A percentile compares a stretch with the other conserved stretches of the same genome.
Conservation (phyloP, 2,113 vertebrate species). For the Alaudala cheleensis region DNA sequence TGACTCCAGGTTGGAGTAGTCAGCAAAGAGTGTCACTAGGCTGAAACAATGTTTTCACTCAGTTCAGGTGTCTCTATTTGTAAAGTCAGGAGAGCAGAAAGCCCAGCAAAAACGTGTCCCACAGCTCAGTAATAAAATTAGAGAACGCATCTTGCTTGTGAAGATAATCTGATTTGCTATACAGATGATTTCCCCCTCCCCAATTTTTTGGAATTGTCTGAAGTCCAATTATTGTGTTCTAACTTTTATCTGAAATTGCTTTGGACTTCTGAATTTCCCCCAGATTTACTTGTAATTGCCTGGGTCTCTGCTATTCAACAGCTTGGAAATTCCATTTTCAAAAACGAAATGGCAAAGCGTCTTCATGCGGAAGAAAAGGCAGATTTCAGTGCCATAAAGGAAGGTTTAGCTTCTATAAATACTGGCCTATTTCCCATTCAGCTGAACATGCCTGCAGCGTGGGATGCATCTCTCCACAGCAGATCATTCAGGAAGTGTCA, state of each 20-base stretch:
- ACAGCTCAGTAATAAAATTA: neutral
- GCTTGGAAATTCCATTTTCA: slow-evolving; percentile 3
- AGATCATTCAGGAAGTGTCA: slow-evolving; percentile 9
- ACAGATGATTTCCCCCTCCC: rapidly evolving
- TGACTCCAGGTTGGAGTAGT: neutral
- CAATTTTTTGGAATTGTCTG: neutral
- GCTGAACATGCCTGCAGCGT: slow-evolving; percentile 42
- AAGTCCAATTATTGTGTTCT: neutral
- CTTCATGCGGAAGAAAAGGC: neutral
- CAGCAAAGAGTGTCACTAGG: neutral
- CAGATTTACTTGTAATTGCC: neutral
- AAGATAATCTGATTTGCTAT: neutral
- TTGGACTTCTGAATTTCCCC: neutral
- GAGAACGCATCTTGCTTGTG: neutral
- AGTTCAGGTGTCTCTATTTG: neutral
- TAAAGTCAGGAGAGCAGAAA: neutral
- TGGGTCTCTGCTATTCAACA: neutral
- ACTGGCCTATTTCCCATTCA: neutral
- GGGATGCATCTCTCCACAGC: slow-evolving; percentile 27
- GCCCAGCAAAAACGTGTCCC: neutral
- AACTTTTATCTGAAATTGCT: slow-evolving; percentile 19
- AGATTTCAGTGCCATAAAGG: neutral
- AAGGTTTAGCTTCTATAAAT: neutral
- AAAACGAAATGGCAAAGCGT: neutral
- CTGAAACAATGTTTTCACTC: neutral